phyloP scores from a whole-genome alignment of 1,140 invertebrate species.

The Drosophila ogumai region DNA sequence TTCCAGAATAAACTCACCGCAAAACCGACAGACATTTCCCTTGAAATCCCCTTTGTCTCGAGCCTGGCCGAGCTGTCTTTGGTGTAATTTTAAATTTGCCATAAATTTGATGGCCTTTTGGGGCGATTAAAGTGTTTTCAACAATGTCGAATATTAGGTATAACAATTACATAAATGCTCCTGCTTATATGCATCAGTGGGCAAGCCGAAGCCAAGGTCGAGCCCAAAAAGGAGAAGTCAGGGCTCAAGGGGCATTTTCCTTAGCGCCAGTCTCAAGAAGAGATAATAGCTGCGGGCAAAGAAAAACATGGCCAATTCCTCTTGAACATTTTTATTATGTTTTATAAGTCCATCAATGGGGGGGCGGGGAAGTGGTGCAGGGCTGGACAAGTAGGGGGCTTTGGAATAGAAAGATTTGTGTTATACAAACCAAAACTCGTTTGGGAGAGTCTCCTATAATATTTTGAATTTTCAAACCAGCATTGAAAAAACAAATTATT shows the following conservation, averaged over 20 bases:
- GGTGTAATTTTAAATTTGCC: constrained; percentile 71
- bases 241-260: constrained; percentile 31
- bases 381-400: constrained; percentile 20
- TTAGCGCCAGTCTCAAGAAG: constrained; percentile 28
- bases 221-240: constrained; percentile 24
- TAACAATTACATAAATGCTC: constrained; percentile 77
- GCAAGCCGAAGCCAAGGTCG: constrained; percentile 52
- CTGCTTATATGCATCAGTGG: constrained; percentile 65
- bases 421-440: neutral
- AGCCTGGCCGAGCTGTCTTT: constrained; percentile 11
- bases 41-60: constrained; percentile 7
- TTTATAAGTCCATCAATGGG: constrained; percentile 49
- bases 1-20: constrained; percentile 16
- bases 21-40: constrained; percentile 11
- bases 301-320: constrained; percentile 58
- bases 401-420: neutral
- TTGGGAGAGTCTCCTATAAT: neutral
- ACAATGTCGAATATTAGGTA: constrained; percentile 72
- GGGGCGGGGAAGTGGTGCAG: constrained; percentile 11
- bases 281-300: constrained; percentile 60
- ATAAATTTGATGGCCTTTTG: constrained; percentile 72
- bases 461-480: neutral
- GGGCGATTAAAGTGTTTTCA: constrained; percentile 69
- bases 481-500: neutral
- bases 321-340: constrained; percentile 62